Evolutionary conservation across 2,888 invertebrate genomes (phyloP).

Genomic region (Andrena chrysosceles): DNA sequence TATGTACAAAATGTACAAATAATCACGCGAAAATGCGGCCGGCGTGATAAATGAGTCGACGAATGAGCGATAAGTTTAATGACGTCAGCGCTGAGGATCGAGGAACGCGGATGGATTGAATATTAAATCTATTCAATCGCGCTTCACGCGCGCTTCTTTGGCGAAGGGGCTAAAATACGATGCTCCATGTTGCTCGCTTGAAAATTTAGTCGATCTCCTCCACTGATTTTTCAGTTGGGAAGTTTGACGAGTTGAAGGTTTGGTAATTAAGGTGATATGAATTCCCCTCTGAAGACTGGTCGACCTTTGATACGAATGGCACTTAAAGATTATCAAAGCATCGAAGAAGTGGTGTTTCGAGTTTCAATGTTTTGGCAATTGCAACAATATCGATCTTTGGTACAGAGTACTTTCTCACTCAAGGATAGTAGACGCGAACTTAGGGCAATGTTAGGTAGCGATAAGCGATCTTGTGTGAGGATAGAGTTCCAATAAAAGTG

Average conservation of each 20-base stretch:
- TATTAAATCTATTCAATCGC: constrained; percentile 1
- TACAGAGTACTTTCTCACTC: not conserved
- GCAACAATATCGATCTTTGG: not conserved
- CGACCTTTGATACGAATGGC: not conserved
- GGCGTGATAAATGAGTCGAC: constrained; percentile 24
- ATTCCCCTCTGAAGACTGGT: not conserved
- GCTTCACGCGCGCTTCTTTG: constrained; percentile 42
- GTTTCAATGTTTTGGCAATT: not conserved
- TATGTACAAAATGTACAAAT: constrained; percentile 79
- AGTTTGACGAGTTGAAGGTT: not conserved
- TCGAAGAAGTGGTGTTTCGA: not conserved
- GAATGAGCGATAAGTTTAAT: not conserved
- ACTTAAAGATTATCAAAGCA: not conserved
- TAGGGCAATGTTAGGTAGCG: not conserved
- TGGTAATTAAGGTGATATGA: not conserved
- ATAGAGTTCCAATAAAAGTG: constrained; percentile 38
- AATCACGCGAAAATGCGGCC: constrained; percentile 62
- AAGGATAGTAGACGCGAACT: not conserved
- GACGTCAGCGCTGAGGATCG: not conserved
- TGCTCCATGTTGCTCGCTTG: not conserved
- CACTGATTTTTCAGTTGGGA: no score
- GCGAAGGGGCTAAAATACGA: constrained; percentile 20
- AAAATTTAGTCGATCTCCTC: no score
- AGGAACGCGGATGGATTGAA: constrained; percentile 24
- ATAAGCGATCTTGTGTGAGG: constrained; percentile 20